These are phyloP conservation scores for Camelus bactrianus DNA, from an alignment of 2,113 vertebrate species.

Conservation along the genomic window DNA sequence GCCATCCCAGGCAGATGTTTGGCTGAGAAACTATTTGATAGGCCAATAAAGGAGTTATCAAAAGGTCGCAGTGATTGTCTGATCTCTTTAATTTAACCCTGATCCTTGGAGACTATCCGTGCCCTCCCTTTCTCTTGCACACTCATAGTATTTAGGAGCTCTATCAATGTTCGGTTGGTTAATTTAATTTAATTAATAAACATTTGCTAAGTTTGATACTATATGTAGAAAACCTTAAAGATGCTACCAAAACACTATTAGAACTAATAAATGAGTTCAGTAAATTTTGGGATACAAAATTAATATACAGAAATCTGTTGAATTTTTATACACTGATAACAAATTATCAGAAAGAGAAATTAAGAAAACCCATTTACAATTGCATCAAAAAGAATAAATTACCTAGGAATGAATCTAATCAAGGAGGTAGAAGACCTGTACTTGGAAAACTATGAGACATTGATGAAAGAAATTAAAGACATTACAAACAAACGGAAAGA, in stretches of 20 bases:
- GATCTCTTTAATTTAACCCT: background rate
- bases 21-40: background rate
- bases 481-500: background rate
- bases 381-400: background rate
- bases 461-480: background rate
- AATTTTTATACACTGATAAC: background rate
- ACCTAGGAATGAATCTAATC: background rate
- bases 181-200: slow-evolving; percentile 26
- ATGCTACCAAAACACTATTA: background rate
- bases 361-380: background rate
- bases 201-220: background rate
- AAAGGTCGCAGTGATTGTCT: background rate
- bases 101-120: background rate
- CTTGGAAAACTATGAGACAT: background rate
- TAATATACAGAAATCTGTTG: background rate
- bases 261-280: background rate
- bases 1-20: background rate
- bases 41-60: background rate
- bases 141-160: background rate
- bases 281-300: background rate
- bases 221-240: background rate
- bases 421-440: background rate
- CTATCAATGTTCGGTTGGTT: background rate
- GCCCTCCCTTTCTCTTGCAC: background rate
- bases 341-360: background rate